These are phyloP conservation scores for Teleopsis dalmanni DNA, from an alignment of 1,140 invertebrate genomes.

Conservation along the genomic window DNA sequence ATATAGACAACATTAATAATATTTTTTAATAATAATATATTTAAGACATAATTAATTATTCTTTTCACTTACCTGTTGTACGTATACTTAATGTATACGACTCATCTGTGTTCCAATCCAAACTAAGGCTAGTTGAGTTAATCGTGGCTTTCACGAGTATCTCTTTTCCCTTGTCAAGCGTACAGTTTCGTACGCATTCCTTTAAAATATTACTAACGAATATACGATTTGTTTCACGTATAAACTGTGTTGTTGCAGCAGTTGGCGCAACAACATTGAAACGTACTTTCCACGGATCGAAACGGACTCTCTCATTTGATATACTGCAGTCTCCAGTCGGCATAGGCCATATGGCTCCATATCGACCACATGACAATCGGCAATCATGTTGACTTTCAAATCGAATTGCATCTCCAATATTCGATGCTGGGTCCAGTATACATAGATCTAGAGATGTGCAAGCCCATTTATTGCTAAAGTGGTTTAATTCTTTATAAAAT, in stretches of 20 bases:
- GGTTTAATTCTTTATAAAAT: no score
- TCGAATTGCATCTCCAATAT: conserved; percentile 10
- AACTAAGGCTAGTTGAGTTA: conserved; percentile 42
- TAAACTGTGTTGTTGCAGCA: conserved; percentile 42
- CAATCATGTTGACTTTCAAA: conserved; percentile 51
- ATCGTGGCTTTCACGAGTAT: conserved; percentile 50
- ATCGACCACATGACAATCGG: conserved; percentile 57
- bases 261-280: conserved; percentile 50
- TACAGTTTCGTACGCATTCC: conserved; percentile 52
- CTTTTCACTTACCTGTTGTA: conserved; percentile 46
- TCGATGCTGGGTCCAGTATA: conserved; percentile 3
- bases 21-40: no score
- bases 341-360: conserved; percentile 62
- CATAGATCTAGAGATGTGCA: conserved; percentile 12
- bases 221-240: conserved; percentile 48
- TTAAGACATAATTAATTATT: not conserved
- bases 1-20: no score
- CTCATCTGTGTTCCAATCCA: conserved; percentile 60
- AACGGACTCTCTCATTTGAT: conserved; percentile 45
- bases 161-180: conserved; percentile 44
- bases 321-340: conserved; percentile 50
- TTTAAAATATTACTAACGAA: conserved; percentile 50
- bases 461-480: conserved; percentile 14
- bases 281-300: conserved; percentile 50
- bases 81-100: conserved; percentile 53